These are phyloP conservation scores for Antheraea assamensis DNA, from an alignment of 2,888 invertebrate genomes.

Conservation along the genomic window DNA sequence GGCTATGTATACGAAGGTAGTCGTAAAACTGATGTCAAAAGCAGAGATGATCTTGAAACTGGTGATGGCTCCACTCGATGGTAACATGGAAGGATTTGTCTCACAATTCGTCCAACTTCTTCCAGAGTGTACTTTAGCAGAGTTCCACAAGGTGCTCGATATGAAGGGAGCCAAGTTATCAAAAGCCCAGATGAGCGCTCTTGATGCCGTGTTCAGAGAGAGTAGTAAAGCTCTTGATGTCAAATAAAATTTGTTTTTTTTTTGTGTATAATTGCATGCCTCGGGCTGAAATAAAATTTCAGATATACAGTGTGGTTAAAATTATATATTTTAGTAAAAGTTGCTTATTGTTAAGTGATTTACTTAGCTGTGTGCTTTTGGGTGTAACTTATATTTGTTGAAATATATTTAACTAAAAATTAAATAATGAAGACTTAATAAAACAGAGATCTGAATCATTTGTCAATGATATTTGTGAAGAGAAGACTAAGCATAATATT, in stretches of 20 bases:
- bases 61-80: conserved; percentile 96
- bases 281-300: neutral
- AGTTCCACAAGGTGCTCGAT: conserved; percentile 96
- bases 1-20: conserved; percentile 91
- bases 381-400: neutral
- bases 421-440: neutral
- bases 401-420: neutral
- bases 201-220: conserved; percentile 61
- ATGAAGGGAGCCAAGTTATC: conserved; percentile 91
- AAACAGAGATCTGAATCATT: neutral
- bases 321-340: no score
- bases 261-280: neutral
- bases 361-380: neutral
- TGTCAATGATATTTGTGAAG: no score
- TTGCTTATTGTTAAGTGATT: no score
- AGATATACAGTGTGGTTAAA: neutral
- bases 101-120: conserved; percentile 94
- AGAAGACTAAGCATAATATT: no score
- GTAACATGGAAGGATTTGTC: conserved; percentile 87
- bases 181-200: conserved; percentile 53
- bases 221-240: conserved; percentile 21
- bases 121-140: conserved; percentile 93
- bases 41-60: conserved; percentile 99
- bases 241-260: neutral
- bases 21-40: conserved; percentile 95